Evolutionary conservation across 2,797 vertebrate species (phyloP).

Genomic region (Prionace glauca): DNA sequence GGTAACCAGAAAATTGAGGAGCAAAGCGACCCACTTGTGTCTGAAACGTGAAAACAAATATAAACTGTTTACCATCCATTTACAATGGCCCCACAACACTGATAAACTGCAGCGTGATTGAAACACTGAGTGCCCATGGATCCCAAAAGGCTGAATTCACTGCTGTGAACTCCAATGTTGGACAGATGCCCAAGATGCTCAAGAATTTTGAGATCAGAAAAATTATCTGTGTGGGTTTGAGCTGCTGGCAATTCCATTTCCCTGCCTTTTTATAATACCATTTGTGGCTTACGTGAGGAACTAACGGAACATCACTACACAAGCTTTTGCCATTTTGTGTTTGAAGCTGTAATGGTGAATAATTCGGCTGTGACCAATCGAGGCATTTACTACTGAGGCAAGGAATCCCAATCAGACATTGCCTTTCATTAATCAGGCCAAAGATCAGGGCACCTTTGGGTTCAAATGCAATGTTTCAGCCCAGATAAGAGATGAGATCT

Average conservation of each 20-base stretch:
- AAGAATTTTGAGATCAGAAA: neutral
- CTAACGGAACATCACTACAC: neutral
- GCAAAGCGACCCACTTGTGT: constrained; percentile 96
- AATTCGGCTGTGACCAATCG: neutral
- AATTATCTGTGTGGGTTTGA: neutral
- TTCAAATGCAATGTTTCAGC: neutral
- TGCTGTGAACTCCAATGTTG: neutral
- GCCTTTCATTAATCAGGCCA: neutral
- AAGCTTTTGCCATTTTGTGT: neutral
- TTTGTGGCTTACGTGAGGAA: neutral
- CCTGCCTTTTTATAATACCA: neutral
- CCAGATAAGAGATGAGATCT: neutral
- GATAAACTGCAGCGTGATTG: neutral
- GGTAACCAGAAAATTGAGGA: constrained; percentile 96
- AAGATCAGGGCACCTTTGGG: neutral
- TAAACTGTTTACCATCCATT: neutral
- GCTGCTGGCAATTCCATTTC: neutral
- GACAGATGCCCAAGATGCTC: neutral
- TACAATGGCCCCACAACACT: neutral
- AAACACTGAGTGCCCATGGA: neutral
- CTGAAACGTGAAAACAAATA: constrained; percentile 50
- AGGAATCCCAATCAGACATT: neutral
- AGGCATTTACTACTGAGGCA: neutral
- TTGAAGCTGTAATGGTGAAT: neutral
- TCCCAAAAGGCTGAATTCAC: neutral